These are phyloP conservation scores for Leucophora obtusa DNA, from an alignment of 2,888 invertebrate genomes.

Conservation along the genomic window DNA sequence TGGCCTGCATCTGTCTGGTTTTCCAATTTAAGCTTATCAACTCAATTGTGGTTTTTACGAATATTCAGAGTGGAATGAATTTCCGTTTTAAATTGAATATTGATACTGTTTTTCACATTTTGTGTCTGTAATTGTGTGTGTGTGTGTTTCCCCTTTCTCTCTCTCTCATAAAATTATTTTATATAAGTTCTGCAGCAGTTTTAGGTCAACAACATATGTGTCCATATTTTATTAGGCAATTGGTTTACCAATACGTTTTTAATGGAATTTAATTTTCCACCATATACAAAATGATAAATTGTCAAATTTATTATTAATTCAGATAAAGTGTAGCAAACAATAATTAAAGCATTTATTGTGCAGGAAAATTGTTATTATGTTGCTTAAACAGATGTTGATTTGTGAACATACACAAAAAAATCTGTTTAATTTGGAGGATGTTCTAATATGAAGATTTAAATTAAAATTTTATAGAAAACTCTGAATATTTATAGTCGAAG, in stretches of 20 bases:
- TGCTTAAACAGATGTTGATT: no score
- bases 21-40: slow-evolving; percentile 57
- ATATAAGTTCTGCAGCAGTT: slow-evolving; percentile 5
- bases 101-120: slow-evolving; percentile 46
- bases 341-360: slow-evolving; percentile 12
- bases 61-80: slow-evolving; percentile 18
- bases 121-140: slow-evolving; percentile 7
- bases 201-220: slow-evolving; percentile 47
- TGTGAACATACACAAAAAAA: no score
- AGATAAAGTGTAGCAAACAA: slow-evolving; percentile 9
- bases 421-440: no score
- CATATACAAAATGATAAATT: slow-evolving; percentile 51
- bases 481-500: no score
- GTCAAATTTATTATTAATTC: slow-evolving; percentile 56
- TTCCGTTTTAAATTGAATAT: slow-evolving; percentile 60
- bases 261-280: slow-evolving; percentile 49
- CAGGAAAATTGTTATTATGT: not conserved
- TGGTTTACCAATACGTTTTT: slow-evolving; percentile 52
- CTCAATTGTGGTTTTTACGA: slow-evolving; percentile 57
- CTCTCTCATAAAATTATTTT: not conserved
- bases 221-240: slow-evolving; percentile 48
- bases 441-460: no score
- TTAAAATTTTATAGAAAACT: no score
- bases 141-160: not conserved
- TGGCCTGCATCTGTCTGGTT: slow-evolving; percentile 26